A percentile compares a stretch with the other conserved stretches of the same genome.
phyloP scores from a whole-genome alignment of 2,113 vertebrate species.

The Rattus norvegicus region GRCr8 NC_086026.1:74704501-74705000 shows the following conservation, averaged over 20 bases:
- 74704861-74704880: constrained; percentile 38
- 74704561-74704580: constrained; percentile 44
- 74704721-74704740: not conserved
- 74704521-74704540: not conserved
- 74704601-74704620: not conserved
- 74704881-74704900: constrained; percentile 5
- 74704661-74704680: constrained; percentile 66
- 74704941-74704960: not conserved
- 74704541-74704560: not conserved
- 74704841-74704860: constrained; percentile 28
- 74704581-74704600: not conserved
- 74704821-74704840: constrained; percentile 2
- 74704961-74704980: not conserved
- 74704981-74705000: not conserved
- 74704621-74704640: not conserved
- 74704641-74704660: constrained; percentile 66
- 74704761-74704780: constrained; percentile 37
- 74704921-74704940: not conserved
- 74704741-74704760: not conserved
- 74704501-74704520: not conserved
- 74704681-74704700: constrained; percentile 46
- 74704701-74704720: constrained; percentile 29
- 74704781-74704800: constrained; percentile 40
- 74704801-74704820: constrained; percentile 48
- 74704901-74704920: not conserved